phyloP scores from a whole-genome alignment of 2,888 invertebrate genomes.

The Poecilobothrus nobilitatus region DNA sequence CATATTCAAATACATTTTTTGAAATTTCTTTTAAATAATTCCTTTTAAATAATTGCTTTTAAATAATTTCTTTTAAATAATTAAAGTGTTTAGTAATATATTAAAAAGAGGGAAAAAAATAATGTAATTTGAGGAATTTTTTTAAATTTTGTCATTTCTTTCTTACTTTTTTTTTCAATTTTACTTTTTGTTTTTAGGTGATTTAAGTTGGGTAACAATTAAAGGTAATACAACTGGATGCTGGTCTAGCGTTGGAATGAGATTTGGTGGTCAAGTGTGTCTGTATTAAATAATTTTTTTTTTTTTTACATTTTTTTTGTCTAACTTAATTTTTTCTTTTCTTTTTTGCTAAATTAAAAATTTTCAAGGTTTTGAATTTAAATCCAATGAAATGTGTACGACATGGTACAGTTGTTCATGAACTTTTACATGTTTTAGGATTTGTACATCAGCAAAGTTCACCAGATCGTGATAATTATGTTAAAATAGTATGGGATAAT shows the following conservation, averaged over 20 bases:
- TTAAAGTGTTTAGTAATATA: too few species aligned
- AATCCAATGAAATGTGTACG: slow-evolving; percentile 41
- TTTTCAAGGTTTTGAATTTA: slow-evolving; percentile 48
- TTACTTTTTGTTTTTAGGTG: slow-evolving; percentile 31
- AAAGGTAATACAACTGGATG: slow-evolving; percentile 52
- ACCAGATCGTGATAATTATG: slow-evolving; percentile 59
- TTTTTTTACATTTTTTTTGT: background rate
- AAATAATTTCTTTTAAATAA: too few species aligned
- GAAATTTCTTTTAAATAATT: too few species aligned
- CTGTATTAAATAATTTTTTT: background rate
- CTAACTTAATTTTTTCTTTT: background rate
- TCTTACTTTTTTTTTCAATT: too few species aligned
- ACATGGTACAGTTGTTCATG: slow-evolving; percentile 56
- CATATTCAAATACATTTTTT: too few species aligned
- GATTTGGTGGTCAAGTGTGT: slow-evolving; percentile 51
- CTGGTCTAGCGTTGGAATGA: slow-evolving; percentile 57
- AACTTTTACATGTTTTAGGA: slow-evolving; percentile 65
- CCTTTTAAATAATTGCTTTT: too few species aligned
- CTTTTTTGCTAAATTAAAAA: background rate
- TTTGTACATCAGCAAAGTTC: slow-evolving; percentile 69
- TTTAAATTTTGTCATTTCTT: too few species aligned
- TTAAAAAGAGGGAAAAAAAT: too few species aligned
- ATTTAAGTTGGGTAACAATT: slow-evolving; percentile 52
- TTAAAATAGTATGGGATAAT: slow-evolving; percentile 45
- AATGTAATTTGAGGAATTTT: too few species aligned